Base-by-base conservation (phyloP, 2,888 invertebrate genomes). In the Drosophila cognata region DNA sequence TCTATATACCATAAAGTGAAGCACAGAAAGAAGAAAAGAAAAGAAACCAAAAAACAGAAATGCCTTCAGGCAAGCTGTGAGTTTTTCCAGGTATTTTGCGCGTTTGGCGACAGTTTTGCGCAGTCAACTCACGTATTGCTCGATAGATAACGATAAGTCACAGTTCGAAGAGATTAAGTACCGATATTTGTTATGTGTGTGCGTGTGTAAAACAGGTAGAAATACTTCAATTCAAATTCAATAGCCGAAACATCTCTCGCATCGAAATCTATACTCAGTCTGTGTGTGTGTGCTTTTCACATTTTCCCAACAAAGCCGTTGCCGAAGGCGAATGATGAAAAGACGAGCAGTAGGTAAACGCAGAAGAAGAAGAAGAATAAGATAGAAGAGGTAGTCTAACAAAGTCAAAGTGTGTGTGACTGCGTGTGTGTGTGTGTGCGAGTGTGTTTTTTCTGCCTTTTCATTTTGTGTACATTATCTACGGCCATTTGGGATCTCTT, bases 271-370 rank as follows among this genome's bases (percentile, higher is more conserved):
- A 21, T n/a, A 35, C 7, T 16, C 3, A 4, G 55, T 55, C 3
- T 6, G 55, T 55, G 59, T 81, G 59, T 81, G 57, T 85, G 79
- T 79, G 74, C 84, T 84, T 89, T 88, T 74, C 72, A 66, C 78
- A 79, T 78, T 78, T 78, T 69, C 77, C 75, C 52, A 60, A 31
- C 18, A 71, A 66, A 51, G 52, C 56, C 46, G 53, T n/a, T 36
- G 55, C 35, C 55, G 60, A 66, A 66, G 36, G 70, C 70, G 38
- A 63, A 78, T 50, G 73, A 43, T 21, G 35, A 43, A 62, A 51
- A 55, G 58, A 66, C 70, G 48, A 77, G 29, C 41, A 41, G 29
- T 53, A 41, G 58, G 69, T 56, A 53, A 58, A 36, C 58, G 69
- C 31, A 16, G 31, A 21, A 21, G 48, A 69, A 60, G 64, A 43